Base-by-base conservation (phyloP, 35 echinoderm and acorn worm species). In the Apostichopus parvimensis region DNA sequence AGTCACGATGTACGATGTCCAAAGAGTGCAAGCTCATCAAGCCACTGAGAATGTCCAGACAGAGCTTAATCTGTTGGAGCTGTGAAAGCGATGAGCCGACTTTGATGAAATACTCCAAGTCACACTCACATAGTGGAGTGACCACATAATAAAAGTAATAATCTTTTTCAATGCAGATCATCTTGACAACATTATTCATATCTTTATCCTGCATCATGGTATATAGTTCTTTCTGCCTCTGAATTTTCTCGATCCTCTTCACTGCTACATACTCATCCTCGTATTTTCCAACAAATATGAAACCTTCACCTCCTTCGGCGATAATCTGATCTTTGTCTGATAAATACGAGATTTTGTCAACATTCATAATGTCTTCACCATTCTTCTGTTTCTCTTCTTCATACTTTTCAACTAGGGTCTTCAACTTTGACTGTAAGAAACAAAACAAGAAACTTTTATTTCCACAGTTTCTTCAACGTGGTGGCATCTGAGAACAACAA, bases 41-140 rank as follows among this genome's bases (percentile, higher is more conserved):
- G 57, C 83, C 83, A 15, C 6, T 62, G 9, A 87, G 83, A 26
- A 87, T 87, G 22, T 87, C 83, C 9, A 87, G 28, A 87, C 83
- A 87, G 4, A 87, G 55, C 4, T 58, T 56, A 17, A 56, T 66
- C 83, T 66, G 53, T 61, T 61, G 53, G 22, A 20, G 15, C 56
- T 80, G 79, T 54, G 60, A 87, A 45, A 66, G 22, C 22, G 9
- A 53, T 5, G 60, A 12, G 10, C 23, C 23, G 2, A 1, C 20
- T 9, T 45, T 55, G 9, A 87, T 87, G 17, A 87, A 6, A 20
- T 54, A 25, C 4, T 20, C 14, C 56, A 87, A 45, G 56, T 87
- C 83, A n/a, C 61, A 12, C 60, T 87, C 58, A 56, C 53, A 87
- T 9, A 87, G 83, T 23, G 83, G 83, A n/a, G 83, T 87, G 83